These are phyloP conservation scores for Porites divaricata DNA, from an alignment of 92 coral and sea anemone genomes.

Conservation along the genomic window DNA sequence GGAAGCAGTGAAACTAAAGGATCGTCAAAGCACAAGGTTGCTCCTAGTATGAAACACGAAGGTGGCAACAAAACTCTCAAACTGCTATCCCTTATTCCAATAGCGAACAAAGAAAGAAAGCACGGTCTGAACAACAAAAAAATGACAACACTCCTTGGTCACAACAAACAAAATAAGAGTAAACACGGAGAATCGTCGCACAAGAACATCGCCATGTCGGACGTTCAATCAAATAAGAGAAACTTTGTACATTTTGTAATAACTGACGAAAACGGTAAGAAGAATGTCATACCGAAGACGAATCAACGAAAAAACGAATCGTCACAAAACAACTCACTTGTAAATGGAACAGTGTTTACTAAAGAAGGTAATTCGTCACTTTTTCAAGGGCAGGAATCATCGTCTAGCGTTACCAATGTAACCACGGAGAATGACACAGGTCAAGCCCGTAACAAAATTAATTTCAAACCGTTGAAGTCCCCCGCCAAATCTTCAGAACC, in stretches of 20 bases:
- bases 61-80: slow-evolving; percentile 4
- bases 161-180: background rate
- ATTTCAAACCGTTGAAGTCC: background rate
- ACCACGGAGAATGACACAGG: slow-evolving; percentile 1
- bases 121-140: background rate
- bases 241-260: slow-evolving; percentile 8
- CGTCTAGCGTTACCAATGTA: background rate
- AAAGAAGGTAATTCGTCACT: background rate
- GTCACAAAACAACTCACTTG: background rate
- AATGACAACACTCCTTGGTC: background rate
- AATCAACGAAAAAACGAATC: background rate
- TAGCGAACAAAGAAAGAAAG: slow-evolving; percentile 10
- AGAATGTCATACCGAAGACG: slow-evolving; percentile 4
- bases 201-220: slow-evolving; percentile 2
- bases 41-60: background rate
- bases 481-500: background rate
- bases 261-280: slow-evolving; percentile 36
- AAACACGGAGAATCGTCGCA: background rate
- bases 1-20: background rate
- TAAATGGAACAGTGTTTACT: background rate
- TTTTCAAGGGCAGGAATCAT: background rate
- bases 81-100: slow-evolving; percentile 31
- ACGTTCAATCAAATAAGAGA: slow-evolving; percentile 8
- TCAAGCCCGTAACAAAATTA: slow-evolving; percentile 1
- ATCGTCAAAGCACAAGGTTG: background rate